A percentile compares a stretch with the other conserved stretches of the same genome.
Evolutionary conservation across 2,113 vertebrate genomes (phyloP).

Genomic region (Chaenogobius annularis): DNA sequence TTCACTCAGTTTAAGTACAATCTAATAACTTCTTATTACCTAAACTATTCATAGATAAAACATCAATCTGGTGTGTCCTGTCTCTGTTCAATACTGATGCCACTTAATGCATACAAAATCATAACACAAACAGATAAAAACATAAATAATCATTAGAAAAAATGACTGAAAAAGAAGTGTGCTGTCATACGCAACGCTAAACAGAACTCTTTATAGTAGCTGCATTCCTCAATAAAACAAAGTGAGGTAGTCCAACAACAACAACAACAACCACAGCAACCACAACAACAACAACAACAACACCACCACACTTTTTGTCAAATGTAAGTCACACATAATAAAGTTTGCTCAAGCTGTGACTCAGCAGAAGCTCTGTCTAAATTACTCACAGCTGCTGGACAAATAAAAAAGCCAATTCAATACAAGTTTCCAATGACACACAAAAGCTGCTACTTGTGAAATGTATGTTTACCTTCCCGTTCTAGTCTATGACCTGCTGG

Average conservation of each 20-base stretch:
- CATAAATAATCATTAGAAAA: too few species aligned
- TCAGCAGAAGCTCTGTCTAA: slow-evolving; percentile 25
- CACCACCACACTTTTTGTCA: background rate
- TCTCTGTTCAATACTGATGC: background rate
- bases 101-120: background rate
- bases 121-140: too few species aligned
- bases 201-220: background rate
- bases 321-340: slow-evolving; percentile 46
- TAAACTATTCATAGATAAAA: background rate
- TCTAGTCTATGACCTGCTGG: slow-evolving; percentile 92
- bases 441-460: background rate
- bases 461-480: slow-evolving; percentile 37
- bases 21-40: background rate
- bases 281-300: too few species aligned
- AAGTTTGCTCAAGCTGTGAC: slow-evolving; percentile 36
- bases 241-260: too few species aligned
- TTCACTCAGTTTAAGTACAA: too few species aligned
- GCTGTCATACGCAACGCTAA: too few species aligned
- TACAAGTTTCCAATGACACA: background rate
- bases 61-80: background rate
- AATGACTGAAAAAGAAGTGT: too few species aligned
- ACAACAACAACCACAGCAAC: too few species aligned
- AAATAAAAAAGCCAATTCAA: background rate
- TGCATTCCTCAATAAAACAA: slow-evolving; percentile 52
- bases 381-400: slow-evolving; percentile 4